Evolutionary conservation across 2,888 invertebrate genomes (phyloP).

Genomic region (Hydrotaea cyrtoneurina): DNA sequence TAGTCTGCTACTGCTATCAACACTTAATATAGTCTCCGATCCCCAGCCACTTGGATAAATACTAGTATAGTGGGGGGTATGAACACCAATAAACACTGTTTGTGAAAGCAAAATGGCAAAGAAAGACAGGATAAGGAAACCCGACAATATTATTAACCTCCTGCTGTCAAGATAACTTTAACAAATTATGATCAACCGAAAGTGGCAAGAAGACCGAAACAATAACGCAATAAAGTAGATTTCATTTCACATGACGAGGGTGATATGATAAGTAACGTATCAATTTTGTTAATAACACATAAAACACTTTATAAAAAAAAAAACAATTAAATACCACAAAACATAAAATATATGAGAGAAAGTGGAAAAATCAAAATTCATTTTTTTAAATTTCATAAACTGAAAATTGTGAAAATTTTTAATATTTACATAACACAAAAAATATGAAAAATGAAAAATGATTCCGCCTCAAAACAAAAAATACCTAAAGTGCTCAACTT

Average conservation of each 20-base stretch:
- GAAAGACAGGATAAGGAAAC: background rate
- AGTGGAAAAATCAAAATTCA: too few relatives aligned
- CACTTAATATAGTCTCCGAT: background rate
- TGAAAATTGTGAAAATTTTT: too few relatives aligned
- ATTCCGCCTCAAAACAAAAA: too few relatives aligned
- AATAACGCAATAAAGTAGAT: background rate
- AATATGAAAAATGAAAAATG: too few relatives aligned
- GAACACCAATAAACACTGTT: background rate
- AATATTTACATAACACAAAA: too few relatives aligned
- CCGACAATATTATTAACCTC: slow-evolving; percentile 51
- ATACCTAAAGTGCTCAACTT: too few relatives aligned
- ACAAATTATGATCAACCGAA: slow-evolving; percentile 59
- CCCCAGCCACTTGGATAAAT: background rate
- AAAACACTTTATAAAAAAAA: too few relatives aligned
- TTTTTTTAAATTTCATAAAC: too few relatives aligned
- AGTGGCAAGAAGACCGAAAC: background rate
- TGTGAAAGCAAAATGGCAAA: background rate
- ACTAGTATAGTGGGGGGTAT: background rate
- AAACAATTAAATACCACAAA: too few relatives aligned
- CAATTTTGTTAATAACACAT: too few relatives aligned
- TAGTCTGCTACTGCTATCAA: background rate
- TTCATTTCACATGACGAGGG: background rate
- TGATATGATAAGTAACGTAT: background rate
- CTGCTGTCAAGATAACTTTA: slow-evolving; percentile 56
- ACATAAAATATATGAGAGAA: too few relatives aligned